These are phyloP conservation scores for Disparrhopalites patrizii DNA, from an alignment of 2,888 invertebrate genomes.

Conservation along the genomic window DNA sequence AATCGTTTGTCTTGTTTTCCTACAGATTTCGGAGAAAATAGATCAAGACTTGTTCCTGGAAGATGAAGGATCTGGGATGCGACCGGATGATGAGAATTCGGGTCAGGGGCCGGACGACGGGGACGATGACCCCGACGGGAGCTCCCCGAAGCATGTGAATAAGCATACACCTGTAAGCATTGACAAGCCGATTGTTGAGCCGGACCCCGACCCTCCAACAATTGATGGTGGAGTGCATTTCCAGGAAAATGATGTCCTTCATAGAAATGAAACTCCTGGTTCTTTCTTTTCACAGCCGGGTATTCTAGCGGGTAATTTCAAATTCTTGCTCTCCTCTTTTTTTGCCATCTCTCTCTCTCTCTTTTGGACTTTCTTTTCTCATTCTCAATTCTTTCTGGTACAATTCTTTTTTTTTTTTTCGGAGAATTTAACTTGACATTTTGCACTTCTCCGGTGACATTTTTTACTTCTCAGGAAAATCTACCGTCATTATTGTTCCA, in stretches of 20 bases:
- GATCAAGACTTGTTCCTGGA: slow-evolving; percentile 47
- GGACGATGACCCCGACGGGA: slow-evolving; percentile 33
- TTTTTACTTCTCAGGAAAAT: no score
- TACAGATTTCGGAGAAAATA: slow-evolving; percentile 43
- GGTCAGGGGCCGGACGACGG: slow-evolving; percentile 34
- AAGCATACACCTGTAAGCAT: neutral
- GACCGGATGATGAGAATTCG: slow-evolving; percentile 24
- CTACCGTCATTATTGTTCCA: no score
- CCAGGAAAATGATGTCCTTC: slow-evolving; percentile 28
- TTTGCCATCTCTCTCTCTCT: no score
- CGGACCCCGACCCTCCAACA: neutral
- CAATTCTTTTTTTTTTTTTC: no score
- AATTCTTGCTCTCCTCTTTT: neutral
- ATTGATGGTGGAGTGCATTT: neutral
- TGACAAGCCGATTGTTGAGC: neutral
- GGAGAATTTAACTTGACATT: no score
- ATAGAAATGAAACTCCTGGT: slow-evolving; percentile 51
- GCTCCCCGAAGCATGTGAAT: neutral
- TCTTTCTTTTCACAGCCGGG: slow-evolving; percentile 94
- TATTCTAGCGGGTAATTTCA: slow-evolving; percentile 74
- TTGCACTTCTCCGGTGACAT: no score
- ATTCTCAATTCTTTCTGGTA: no score
- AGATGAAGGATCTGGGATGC: slow-evolving; percentile 40
- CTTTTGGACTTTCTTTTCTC: no score
- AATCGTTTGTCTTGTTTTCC: slow-evolving; percentile 24